phyloP scores from a whole-genome alignment of 2,113 vertebrate species.

The Osmerus mordax region DNA sequence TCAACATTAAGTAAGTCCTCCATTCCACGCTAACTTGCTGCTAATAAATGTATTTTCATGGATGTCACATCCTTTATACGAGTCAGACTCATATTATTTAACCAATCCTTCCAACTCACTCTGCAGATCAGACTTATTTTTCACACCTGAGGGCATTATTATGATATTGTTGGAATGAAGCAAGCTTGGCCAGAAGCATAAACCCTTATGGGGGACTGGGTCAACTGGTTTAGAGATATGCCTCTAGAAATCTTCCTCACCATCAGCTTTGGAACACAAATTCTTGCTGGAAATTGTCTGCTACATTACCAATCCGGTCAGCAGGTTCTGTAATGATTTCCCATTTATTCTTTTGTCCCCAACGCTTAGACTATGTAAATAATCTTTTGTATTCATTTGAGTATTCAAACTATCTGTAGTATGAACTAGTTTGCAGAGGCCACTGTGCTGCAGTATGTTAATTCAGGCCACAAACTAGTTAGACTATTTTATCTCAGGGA shows the following conservation, averaged over 20 bases:
- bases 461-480: background rate
- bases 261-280: background rate
- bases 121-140: background rate
- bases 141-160: background rate
- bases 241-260: background rate
- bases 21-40: background rate
- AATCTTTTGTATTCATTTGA: background rate
- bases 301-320: too few species aligned
- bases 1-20: background rate
- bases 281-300: background rate
- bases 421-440: background rate
- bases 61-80: background rate
- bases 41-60: background rate
- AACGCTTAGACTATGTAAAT: background rate
- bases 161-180: background rate
- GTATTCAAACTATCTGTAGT: background rate
- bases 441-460: background rate
- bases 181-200: background rate
- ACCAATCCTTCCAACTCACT: background rate
- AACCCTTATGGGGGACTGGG: background rate
- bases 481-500: slow-evolving; percentile 1
- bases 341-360: background rate
- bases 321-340: background rate
- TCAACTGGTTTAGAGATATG: background rate
- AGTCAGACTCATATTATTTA: background rate